A percentile compares a stretch with the other conserved stretches of the same genome.
These are phyloP conservation scores for Periophthalmus magnuspinnatus DNA, from an alignment of 2,797 vertebrate species.

Conservation along the genomic window DNA sequence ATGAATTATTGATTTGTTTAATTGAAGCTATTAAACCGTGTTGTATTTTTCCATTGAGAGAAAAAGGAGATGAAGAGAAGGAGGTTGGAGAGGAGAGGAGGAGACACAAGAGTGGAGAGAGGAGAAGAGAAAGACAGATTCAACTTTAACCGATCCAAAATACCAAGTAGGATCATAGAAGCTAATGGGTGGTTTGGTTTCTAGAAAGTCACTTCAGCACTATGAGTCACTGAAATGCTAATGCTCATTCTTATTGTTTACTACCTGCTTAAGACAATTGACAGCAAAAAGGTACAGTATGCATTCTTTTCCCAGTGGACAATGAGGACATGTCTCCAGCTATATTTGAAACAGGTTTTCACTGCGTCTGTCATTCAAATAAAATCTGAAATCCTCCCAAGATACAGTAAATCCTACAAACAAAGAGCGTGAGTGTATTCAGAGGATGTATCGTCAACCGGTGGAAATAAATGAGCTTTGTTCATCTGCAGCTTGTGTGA, in stretches of 20 bases:
- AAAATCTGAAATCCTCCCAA: not conserved
- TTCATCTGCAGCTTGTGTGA: constrained; percentile 4
- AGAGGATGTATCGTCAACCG: not conserved
- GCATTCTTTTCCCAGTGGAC: not conserved
- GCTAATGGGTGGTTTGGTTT: too few relatives aligned
- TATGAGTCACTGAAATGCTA: not conserved
- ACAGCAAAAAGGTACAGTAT: too few relatives aligned
- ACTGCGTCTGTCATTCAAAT: not conserved
- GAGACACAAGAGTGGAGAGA: not conserved
- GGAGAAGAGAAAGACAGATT: not conserved
- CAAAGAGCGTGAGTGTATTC: not conserved
- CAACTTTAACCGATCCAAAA: not conserved
- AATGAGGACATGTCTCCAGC: not conserved
- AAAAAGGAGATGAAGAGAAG: not conserved
- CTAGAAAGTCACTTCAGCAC: too few relatives aligned
- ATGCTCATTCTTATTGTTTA: not conserved
- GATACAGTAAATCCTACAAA: not conserved
- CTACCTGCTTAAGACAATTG: not conserved
- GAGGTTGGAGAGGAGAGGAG: not conserved
- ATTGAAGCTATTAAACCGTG: not conserved
- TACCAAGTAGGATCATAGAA: not conserved
- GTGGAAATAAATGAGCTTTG: not conserved
- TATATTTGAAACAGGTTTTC: not conserved
- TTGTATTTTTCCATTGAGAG: not conserved
- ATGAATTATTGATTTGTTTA: not conserved